Base-by-base conservation (phyloP, 2,888 invertebrate genomes). In the Drosophila mettleri region DNA sequence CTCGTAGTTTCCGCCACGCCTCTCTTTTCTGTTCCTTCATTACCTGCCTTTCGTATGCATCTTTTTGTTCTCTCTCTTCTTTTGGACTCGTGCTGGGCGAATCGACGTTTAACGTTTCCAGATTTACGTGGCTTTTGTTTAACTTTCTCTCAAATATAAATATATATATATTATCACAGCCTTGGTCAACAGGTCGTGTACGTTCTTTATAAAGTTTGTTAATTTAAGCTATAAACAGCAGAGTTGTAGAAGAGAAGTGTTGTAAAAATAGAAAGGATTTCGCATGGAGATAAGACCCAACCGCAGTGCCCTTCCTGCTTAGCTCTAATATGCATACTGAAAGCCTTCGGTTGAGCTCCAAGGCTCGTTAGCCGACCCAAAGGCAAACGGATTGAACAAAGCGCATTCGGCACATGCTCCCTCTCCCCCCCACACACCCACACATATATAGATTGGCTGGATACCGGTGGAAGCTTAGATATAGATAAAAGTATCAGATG, bases 41-140 rank as follows among this genome's bases (percentile, higher is more conserved):
- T 43, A 22, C 36, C 52, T 54, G 46, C 59, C 54, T 52, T 43
- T 43, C 51, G n/a, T 10, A 38, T 45, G 43, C 24, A 9, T 24
- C 9, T 45, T 39, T 55, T 60, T 58, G 14, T 48, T 38, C 41
- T n/a, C n/a, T n/a, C n/a, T n/a, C n/a, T 24, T 8, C 24, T 46
- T 16, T 33, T 2, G 22, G 36, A 41, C 51, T 48, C 45, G 5
- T 60, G 66, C 45, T 66, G 76, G 58, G 51, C 39, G 55, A 73
- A 67, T 69, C 69, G 67, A 46, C 60, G 74, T 41, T 69, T 62
- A 66, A 55, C 60, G 66, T 80, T 80, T 69, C 61, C 22, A 45
- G 63, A 65, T 69, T 85, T 64, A 49, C 38, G 27, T 55, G 69
- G 65, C 55, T 77, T 70, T 60, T 43, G 45, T 61, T 58, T 49